Evolutionary conservation across 2,113 vertebrate species (phyloP).

Genomic region (Nyctereutes procyonoides): DNA sequence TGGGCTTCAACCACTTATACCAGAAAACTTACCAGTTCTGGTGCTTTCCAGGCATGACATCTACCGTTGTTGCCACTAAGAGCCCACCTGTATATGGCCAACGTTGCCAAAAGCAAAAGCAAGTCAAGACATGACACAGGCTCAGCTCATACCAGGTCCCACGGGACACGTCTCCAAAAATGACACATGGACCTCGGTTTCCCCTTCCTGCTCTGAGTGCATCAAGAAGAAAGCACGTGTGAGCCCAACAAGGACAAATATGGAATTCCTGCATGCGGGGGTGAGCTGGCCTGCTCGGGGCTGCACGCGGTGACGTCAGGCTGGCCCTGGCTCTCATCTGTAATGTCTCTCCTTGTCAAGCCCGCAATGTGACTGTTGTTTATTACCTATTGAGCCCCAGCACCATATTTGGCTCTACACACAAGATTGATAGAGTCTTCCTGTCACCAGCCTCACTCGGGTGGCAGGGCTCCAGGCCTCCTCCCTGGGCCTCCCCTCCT

Average conservation of each 20-base stretch:
- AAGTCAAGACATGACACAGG: too few relatives aligned
- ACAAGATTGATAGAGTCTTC: conserved; percentile 40
- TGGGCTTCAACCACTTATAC: not conserved
- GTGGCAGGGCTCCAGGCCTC: conserved; percentile 63
- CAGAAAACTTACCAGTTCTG: not conserved
- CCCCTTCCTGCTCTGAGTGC: not conserved
- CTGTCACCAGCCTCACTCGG: not conserved
- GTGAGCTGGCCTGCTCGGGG: not conserved
- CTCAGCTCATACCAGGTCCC: not conserved
- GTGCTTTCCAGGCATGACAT: not conserved
- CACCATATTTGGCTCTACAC: conserved; percentile 58
- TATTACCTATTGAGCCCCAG: conserved; percentile 40
- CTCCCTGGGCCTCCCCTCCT: not conserved
- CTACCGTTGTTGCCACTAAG: not conserved
- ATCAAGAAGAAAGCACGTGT: not conserved
- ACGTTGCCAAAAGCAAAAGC: not conserved
- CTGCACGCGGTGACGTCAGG: conserved; percentile 16
- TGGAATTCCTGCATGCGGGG: not conserved
- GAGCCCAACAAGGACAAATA: not conserved
- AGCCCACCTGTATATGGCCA: not conserved
- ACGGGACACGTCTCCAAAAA: not conserved
- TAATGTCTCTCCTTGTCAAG: conserved; percentile 14
- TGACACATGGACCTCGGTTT: not conserved
- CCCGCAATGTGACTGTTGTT: conserved; percentile 27
- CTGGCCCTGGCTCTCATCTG: not conserved